phyloP scores from a whole-genome alignment of 2,888 invertebrate genomes.

The Petrolisthes manimaculis region DNA sequence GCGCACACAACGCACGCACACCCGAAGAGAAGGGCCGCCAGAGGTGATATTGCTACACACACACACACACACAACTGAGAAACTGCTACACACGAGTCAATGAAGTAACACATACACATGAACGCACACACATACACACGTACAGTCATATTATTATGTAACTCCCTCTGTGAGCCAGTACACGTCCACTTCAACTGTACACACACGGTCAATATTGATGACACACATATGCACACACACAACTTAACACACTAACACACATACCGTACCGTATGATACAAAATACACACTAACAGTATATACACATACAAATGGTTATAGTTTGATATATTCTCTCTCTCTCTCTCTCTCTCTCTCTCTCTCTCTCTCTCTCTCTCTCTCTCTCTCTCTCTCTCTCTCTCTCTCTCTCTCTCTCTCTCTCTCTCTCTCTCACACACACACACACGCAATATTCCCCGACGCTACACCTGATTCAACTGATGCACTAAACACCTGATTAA shows the following conservation, averaged over 20 bases:
- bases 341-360: constrained; percentile 1
- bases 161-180: too few relatives aligned
- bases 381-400: constrained; percentile 28
- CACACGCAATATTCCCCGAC: background rate
- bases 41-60: background rate
- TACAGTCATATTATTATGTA: background rate
- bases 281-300: too few relatives aligned
- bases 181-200: too few relatives aligned
- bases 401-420: constrained; percentile 21
- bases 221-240: constrained; percentile 1
- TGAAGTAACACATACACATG: constrained; percentile 14
- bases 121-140: constrained; percentile 17
- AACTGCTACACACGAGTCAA: too few relatives aligned
- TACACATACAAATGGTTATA: background rate
- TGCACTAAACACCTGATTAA: too few relatives aligned
- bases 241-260: background rate
- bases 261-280: too few relatives aligned
- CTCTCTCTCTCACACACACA: constrained; percentile 14
- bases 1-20: constrained; percentile 6
- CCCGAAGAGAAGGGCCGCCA: background rate
- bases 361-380: constrained; percentile 27
- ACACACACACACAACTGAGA: constrained; percentile 19
- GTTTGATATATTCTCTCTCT: background rate
- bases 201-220: background rate
- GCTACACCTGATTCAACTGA: too few relatives aligned